These are phyloP conservation scores for Botrylloides violaceus DNA, from an alignment of 23 tunicate species.

Conservation along the genomic window DNA sequence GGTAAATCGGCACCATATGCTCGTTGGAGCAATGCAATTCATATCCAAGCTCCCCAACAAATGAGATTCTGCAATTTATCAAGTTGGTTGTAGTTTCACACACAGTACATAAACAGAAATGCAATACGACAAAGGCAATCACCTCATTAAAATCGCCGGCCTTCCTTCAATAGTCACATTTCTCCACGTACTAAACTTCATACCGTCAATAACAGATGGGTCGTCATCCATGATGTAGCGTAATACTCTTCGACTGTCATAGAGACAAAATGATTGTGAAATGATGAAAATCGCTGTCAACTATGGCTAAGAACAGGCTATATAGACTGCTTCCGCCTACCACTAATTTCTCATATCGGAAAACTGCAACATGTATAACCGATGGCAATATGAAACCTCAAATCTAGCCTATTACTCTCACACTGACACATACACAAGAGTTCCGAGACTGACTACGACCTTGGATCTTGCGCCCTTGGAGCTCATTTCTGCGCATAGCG, in stretches of 20 bases:
- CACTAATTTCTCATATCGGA: no score
- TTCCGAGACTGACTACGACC: no score
- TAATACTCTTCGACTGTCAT: slow-evolving; percentile 30
- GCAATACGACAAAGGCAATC: slow-evolving; percentile 1
- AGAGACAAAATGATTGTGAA: background rate
- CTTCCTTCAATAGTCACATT: slow-evolving; percentile 29
- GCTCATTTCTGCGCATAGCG: no score
- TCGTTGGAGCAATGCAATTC: slow-evolving; percentile 45
- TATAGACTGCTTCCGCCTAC: no score
- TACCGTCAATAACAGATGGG: slow-evolving; percentile 20
- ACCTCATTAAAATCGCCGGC: slow-evolving; percentile 51
- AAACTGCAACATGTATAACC: no score
- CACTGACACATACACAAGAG: no score
- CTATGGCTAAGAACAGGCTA: no score
- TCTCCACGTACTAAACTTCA: slow-evolving; percentile 64
- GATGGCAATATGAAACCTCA: no score
- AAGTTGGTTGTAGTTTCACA: background rate
- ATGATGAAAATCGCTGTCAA: no score
- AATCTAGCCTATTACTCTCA: no score
- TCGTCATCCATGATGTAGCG: slow-evolving; percentile 12
- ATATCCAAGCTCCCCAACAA: slow-evolving; percentile 82
- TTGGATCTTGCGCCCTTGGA: no score
- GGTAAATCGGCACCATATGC: slow-evolving; percentile 36
- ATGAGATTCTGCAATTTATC: slow-evolving; percentile 38
- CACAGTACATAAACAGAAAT: background rate